Base-by-base conservation (phyloP, 2,113 vertebrate species). In the Carassius carassius region DNA sequence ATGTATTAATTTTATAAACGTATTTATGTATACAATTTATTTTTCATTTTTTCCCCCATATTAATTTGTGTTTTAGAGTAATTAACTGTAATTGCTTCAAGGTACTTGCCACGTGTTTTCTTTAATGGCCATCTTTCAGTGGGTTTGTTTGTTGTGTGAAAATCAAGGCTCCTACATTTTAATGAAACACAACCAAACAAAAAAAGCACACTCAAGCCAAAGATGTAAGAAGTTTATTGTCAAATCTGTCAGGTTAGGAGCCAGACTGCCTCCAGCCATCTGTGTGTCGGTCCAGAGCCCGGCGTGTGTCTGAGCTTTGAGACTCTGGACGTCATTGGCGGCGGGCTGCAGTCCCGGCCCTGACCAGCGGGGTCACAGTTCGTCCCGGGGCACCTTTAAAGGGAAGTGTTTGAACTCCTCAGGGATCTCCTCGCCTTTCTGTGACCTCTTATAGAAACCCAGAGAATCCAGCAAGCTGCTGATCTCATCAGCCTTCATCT, bases 371-470 rank as follows among this genome's bases (percentile, higher is more conserved):
- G 83, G 93, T 92, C 92, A 95, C 51, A 96, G 91, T 90, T 95
- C 95, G 54, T 95, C 94, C 83, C 92, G 91, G 10, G 93, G 91
- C 35, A 91, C 87, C 7, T n/a, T 90, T 60, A 95, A 87, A 77
- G 94, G 94, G 85, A 93, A 92, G 62, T 94, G 88, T 90, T 94
- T 91, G 86, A 95, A 95, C 86, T 94, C 93, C 84, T 95, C 91
- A 54, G 94, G 94, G 49, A 95, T 92, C 69, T 94, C 91, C 89
- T 95, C 95, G 83, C 95, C 94, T 91, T 96, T 96, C 86, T 92
- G 77, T 86, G 93, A 93, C 89, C 93, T 94, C 87, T 92, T 93
- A 91, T 95, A 96, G 92, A 95, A 95, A 32, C 95, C 94, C 1
- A 94, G 91, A 11, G 95, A 94, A 75, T 95, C 94, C 65, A 96